Evolutionary conservation across 2,797 vertebrate species (phyloP), one percentile per base, ranked within the genome.

Genomic region (Tiaroga cobitis): DNA sequence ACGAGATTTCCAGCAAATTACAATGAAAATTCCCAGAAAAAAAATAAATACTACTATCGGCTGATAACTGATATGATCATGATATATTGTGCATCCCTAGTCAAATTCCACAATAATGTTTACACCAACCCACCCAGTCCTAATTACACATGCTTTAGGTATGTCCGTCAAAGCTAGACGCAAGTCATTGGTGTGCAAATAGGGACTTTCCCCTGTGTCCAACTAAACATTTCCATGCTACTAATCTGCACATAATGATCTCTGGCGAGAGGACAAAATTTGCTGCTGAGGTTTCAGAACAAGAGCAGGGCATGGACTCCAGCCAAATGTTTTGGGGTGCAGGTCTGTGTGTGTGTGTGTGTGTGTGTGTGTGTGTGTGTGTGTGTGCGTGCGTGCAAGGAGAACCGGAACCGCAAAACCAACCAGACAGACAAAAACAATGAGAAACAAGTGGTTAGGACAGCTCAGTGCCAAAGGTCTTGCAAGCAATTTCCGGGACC

Each of bases 171-270:
- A 86, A 67, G 74, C 88, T 86, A 83, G 61, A 85, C 75, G 70
- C 84, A 83, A 90, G 82, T 90, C 88, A 90, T 24, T 87, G 87
- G 89, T 82, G 90, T 88, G 87, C 84, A 84, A 89, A 87, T 29
- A 82, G 93, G 94, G 93, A 94, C 92, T 95, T 95, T 95, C 93
- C 94, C 89, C 70, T 43, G 37, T n/a, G 88, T 91, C 89, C 91
- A 92, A 89, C 92, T 92, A 93, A 95, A 93, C 92, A 92, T 73
- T 93, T 93, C 91, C 92, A 91, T 67, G 54, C 68, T 59, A 39
- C 34, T 77, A 84, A 87, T 83, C 75, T 83, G 46, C 29, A 65
- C 68, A 85, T 77, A 85, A 89, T 61, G 73, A 78, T 80, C 18
- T 83, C 82, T 89, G 89, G 88, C 82, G 63, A 76, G 34, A 46